A percentile compares a stretch with the other conserved stretches of the same genome.
Conservation (phyloP, 2,888 invertebrate genomes). For the Ophion costatus region DNA sequence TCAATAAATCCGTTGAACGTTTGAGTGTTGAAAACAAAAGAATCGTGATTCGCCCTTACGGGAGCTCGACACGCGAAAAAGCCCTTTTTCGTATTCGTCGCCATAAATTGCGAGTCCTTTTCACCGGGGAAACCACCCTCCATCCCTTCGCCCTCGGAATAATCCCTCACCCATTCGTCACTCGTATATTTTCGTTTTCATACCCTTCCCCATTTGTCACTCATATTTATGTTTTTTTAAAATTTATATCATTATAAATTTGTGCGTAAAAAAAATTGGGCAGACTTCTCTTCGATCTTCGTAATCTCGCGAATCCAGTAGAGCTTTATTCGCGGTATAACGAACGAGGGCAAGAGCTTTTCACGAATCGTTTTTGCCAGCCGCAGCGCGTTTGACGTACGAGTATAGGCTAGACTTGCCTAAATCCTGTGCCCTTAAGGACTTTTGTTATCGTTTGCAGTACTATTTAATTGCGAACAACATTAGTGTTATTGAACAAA, state of each 20-base stretch:
- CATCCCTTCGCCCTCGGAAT: constrained; percentile 53
- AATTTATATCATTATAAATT: background rate
- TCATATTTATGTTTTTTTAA: background rate
- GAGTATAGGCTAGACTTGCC: background rate
- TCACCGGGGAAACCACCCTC: constrained; percentile 8
- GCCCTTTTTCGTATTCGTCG: constrained; percentile 67
- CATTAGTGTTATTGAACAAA: no score
- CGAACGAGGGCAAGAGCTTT: no score
- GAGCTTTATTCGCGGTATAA: background rate
- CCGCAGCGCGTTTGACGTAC: background rate
- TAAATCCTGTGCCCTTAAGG: no score
- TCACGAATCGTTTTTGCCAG: no score
- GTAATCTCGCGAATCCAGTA: background rate
- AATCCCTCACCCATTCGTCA: constrained; percentile 19
- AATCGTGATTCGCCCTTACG: constrained; percentile 45
- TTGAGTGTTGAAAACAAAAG: background rate
- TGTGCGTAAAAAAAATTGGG: background rate
- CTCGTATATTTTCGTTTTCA: constrained; percentile 30
- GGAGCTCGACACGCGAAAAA: constrained; percentile 67
- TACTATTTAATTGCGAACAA: no score
- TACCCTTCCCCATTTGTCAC: constrained; percentile 39
- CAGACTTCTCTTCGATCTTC: constrained; percentile 1
- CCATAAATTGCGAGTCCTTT: constrained; percentile 65
- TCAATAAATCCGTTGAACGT: background rate
- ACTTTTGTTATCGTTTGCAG: no score